A percentile compares a stretch with the other conserved stretches of the same genome.
Conservation (phyloP, 2,888 invertebrate genomes). For the Pecten maximus region DNA sequence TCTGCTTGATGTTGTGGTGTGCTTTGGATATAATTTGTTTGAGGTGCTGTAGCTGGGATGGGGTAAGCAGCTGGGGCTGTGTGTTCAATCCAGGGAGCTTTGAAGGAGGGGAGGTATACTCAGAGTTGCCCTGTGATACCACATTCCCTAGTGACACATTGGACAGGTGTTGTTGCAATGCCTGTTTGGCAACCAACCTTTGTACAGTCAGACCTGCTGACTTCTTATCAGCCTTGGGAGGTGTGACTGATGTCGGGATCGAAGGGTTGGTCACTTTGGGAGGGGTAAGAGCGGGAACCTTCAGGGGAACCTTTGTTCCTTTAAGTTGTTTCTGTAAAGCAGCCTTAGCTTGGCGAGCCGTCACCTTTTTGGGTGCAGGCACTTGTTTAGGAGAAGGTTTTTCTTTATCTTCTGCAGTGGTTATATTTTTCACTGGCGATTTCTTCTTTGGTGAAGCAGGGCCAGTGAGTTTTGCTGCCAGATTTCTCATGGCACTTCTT, state of each 20-base stretch:
- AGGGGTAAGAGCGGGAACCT: not conserved
- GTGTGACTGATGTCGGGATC: not conserved
- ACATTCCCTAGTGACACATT: not conserved
- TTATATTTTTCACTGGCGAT: not conserved
- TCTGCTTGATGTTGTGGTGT: slow-evolving; percentile 42
- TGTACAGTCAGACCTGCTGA: not conserved
- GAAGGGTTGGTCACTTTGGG: not conserved
- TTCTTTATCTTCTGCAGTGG: not conserved
- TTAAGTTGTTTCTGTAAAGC: slow-evolving; percentile 15
- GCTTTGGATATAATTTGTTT: slow-evolving; percentile 55
- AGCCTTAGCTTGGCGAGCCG: not conserved
- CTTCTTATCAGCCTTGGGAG: slow-evolving; percentile 4
- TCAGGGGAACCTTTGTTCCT: not conserved
- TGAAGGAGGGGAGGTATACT: not conserved
- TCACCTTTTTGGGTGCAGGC: not conserved
- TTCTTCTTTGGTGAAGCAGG: slow-evolving; percentile 1
- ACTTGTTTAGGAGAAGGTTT: not conserved
- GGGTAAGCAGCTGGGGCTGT: slow-evolving; percentile 46
- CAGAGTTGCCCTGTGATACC: not conserved
- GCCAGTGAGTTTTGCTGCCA: not conserved
- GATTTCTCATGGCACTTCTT: slow-evolving; percentile 22
- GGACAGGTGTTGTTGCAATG: not conserved
- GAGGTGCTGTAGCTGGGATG: slow-evolving; percentile 55
- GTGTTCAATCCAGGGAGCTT: slow-evolving; percentile 17
- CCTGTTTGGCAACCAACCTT: slow-evolving; percentile 7